Evolutionary conservation across 2,888 invertebrate genomes (phyloP).

Genomic region (Melanophora roralis): DNA sequence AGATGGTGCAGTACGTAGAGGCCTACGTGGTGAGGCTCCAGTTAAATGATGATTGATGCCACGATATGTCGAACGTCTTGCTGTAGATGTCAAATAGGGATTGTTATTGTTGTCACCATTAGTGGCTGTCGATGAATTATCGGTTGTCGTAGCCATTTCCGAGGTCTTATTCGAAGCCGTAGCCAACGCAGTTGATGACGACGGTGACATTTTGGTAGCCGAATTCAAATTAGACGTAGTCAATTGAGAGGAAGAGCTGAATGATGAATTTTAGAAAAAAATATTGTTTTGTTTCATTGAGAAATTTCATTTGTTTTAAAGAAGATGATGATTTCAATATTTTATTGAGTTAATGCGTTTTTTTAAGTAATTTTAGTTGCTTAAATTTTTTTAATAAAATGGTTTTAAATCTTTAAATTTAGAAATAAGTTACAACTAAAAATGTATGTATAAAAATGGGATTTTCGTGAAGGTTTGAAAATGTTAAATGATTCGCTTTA

Average conservation of each 20-base stretch:
- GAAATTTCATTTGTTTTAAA: slow-evolving; percentile 9
- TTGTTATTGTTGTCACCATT: slow-evolving; percentile 60
- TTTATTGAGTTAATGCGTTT: slow-evolving; percentile 2
- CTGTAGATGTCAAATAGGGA: slow-evolving; percentile 66
- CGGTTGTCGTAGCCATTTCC: slow-evolving; percentile 15
- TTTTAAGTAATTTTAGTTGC: background rate
- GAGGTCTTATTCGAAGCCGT: slow-evolving; percentile 28
- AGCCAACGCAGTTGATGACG: slow-evolving; percentile 29
- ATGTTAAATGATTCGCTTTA: background rate
- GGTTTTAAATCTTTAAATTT: too few relatives aligned
- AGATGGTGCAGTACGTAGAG: slow-evolving; percentile 75
- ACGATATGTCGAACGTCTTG: slow-evolving; percentile 69
- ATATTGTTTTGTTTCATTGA: slow-evolving; percentile 59
- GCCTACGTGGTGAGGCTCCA: slow-evolving; percentile 73
- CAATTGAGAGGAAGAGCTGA: slow-evolving; percentile 59
- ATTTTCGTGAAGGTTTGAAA: too few relatives aligned
- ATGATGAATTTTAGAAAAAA: slow-evolving; percentile 60
- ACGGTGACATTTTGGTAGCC: slow-evolving; percentile 57
- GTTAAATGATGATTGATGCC: slow-evolving; percentile 65
- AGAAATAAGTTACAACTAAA: too few relatives aligned
- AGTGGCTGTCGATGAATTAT: slow-evolving; percentile 16
- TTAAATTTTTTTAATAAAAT: too few relatives aligned
- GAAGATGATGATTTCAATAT: background rate
- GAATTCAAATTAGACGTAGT: slow-evolving; percentile 56
- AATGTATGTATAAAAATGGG: too few relatives aligned